Percentiles rank a stretch among this genome's conserved stretches.
phyloP scores from a whole-genome alignment of 2,888 invertebrate genomes.

The Dascillus cervinus region DNA sequence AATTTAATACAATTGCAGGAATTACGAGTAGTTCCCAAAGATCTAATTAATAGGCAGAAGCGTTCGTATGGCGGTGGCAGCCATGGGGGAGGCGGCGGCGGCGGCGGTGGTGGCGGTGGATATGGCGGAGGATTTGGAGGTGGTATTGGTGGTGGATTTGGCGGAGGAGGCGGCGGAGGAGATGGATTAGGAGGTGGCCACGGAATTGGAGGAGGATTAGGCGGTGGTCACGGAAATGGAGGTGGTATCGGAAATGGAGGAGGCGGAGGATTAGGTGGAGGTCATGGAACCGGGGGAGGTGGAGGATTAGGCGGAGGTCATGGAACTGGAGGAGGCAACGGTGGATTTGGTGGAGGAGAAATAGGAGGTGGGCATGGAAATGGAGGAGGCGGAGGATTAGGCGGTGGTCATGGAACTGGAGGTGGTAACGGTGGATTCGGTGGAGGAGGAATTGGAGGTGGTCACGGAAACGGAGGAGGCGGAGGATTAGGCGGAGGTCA shows the following conservation, averaged over 20 bases:
- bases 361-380: constrained; percentile 3
- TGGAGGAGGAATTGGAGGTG: neutral
- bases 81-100: constrained; percentile 3
- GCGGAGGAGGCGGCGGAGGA: constrained; percentile 13
- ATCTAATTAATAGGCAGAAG: constrained; percentile 16
- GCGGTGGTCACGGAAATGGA: constrained; percentile 13
- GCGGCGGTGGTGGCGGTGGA: constrained; percentile 33
- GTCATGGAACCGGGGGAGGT: constrained; percentile 5
- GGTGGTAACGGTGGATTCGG: constrained; percentile 3
- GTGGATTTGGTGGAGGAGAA: constrained; percentile 10
- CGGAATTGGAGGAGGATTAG: constrained; percentile 21
- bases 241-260: constrained; percentile 12
- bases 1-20: too few relatives aligned
- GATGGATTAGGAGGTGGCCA: constrained; percentile 34
- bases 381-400: constrained; percentile 1
- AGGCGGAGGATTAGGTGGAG: constrained; percentile 3
- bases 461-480: constrained; percentile 3
- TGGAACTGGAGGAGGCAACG: constrained; percentile 9
- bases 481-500: constrained; percentile 1
- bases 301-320: constrained; percentile 8
- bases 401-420: neutral
- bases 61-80: constrained; percentile 39
- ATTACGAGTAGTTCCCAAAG: constrained; percentile 14
- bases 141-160: constrained; percentile 15
- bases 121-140: constrained; percentile 9